These are phyloP conservation scores for Trogon melanurus DNA, from an alignment of 2,113 vertebrate species.

Conservation along the genomic window DNA sequence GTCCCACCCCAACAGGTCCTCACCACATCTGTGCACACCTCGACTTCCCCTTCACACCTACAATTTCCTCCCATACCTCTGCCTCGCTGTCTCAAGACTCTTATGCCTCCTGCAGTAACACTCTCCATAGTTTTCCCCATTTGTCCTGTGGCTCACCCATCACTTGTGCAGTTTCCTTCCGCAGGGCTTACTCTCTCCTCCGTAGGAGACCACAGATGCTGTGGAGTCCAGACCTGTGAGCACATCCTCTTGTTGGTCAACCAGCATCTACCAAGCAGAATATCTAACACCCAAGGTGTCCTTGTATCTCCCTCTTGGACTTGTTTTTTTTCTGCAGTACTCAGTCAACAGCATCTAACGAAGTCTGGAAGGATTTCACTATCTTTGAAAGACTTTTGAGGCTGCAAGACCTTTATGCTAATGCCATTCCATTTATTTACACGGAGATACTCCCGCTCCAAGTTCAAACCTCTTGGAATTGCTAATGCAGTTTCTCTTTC, in stretches of 20 bases:
- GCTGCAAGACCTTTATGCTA: neutral
- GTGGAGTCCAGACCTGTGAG: neutral
- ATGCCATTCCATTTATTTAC: neutral
- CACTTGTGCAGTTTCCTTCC: neutral
- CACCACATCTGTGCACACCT: neutral
- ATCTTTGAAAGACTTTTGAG: neutral
- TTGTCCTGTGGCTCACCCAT: neutral
- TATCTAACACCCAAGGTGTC: neutral
- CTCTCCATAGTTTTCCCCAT: neutral
- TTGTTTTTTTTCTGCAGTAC: neutral
- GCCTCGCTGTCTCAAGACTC: neutral
- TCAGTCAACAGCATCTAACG: neutral
- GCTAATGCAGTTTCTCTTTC: neutral
- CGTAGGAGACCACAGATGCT: neutral
- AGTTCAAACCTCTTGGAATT: neutral
- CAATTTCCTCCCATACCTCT: neutral
- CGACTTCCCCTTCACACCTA: neutral
- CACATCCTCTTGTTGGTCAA: neutral
- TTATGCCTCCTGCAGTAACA: neutral
- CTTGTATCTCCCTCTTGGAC: neutral
- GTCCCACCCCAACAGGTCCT: neutral
- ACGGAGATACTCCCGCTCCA: neutral
- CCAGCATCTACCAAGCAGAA: neutral
- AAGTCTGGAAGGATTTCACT: neutral
- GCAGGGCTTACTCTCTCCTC: neutral